These are phyloP conservation scores for Aspidiotus rigidus DNA, from an alignment of 2,888 invertebrate species.

Conservation along the genomic window DNA sequence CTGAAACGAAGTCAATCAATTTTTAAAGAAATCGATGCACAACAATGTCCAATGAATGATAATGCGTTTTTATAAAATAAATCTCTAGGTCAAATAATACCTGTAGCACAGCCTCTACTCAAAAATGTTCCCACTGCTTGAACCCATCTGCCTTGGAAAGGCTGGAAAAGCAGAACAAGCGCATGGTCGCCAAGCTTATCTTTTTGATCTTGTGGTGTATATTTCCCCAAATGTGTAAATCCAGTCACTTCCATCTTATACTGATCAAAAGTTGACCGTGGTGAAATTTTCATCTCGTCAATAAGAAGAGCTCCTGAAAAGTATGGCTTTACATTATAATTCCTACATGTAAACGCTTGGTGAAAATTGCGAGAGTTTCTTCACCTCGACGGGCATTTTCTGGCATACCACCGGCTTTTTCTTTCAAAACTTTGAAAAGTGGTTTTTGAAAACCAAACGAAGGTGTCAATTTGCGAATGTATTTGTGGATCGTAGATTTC, in stretches of 20 bases:
- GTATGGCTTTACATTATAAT: too few relatives aligned
- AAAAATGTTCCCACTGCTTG: slow-evolving; percentile 14
- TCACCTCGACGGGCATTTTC: background rate
- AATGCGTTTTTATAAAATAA: too few relatives aligned
- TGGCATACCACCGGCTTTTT: background rate
- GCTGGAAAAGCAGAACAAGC: slow-evolving; percentile 13
- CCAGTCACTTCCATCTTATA: slow-evolving; percentile 5
- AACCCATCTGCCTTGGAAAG: slow-evolving; percentile 17
- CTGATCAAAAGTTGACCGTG: slow-evolving; percentile 7
- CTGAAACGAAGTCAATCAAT: too few relatives aligned
- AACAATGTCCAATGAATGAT: too few relatives aligned
- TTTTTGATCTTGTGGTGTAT: slow-evolving; percentile 8
- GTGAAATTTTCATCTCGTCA: slow-evolving; percentile 26
- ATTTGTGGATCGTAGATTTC: background rate
- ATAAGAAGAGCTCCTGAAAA: background rate
- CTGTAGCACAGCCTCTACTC: slow-evolving; percentile 18
- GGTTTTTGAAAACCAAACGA: background rate
- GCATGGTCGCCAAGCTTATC: slow-evolving; percentile 7
- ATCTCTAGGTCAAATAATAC: too few relatives aligned
- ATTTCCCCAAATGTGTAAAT: slow-evolving; percentile 13
- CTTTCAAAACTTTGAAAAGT: background rate
- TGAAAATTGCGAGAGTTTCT: too few relatives aligned
- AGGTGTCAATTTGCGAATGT: background rate
- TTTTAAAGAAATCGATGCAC: too few relatives aligned
- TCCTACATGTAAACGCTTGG: too few relatives aligned